Conservation (phyloP, 1,140 invertebrate species). For the Watersipora subatra region DNA sequence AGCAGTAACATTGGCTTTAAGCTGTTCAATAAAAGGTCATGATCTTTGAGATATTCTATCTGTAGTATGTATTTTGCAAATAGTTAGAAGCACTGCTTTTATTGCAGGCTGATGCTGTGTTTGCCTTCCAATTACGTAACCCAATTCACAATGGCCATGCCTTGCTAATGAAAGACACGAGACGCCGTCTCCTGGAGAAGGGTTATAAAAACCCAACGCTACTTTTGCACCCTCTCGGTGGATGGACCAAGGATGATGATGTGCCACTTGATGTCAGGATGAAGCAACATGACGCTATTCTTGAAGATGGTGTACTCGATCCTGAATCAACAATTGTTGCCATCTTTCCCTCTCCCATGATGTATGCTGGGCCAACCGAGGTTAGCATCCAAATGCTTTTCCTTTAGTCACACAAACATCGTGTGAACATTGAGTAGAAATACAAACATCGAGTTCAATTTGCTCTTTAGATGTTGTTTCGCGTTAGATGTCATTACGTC, state of each 20-base stretch:
- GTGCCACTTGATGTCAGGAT: slow-evolving; percentile 60
- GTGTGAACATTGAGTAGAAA: no score
- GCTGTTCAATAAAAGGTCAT: no score
- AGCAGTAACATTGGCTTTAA: no score
- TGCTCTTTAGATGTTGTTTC: no score
- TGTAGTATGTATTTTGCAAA: no score
- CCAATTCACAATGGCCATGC: slow-evolving; percentile 99
- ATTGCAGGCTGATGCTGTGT: slow-evolving; percentile 81
- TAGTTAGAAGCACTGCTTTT: no score
- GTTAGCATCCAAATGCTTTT: slow-evolving; percentile 37
- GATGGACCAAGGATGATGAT: slow-evolving; percentile 99
- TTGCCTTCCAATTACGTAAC: slow-evolving; percentile 95
- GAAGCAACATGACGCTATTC: slow-evolving; percentile 58
- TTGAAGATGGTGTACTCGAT: slow-evolving; percentile 70
- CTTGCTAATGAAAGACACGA: slow-evolving; percentile 89
- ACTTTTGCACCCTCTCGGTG: slow-evolving; percentile 83
- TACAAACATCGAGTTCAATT: no score
- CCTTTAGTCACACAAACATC: no score
- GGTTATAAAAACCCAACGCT: slow-evolving; percentile 88
- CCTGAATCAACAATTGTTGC: slow-evolving; percentile 74
- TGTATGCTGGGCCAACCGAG: slow-evolving; percentile 97
- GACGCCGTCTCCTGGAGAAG: slow-evolving; percentile 60
- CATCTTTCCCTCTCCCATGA: slow-evolving; percentile 98
- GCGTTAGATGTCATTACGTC: not conserved
- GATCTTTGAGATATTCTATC: no score